These are phyloP conservation scores for Tinea pellionella DNA, from an alignment of 2,888 invertebrate genomes.

Conservation along the genomic window DNA sequence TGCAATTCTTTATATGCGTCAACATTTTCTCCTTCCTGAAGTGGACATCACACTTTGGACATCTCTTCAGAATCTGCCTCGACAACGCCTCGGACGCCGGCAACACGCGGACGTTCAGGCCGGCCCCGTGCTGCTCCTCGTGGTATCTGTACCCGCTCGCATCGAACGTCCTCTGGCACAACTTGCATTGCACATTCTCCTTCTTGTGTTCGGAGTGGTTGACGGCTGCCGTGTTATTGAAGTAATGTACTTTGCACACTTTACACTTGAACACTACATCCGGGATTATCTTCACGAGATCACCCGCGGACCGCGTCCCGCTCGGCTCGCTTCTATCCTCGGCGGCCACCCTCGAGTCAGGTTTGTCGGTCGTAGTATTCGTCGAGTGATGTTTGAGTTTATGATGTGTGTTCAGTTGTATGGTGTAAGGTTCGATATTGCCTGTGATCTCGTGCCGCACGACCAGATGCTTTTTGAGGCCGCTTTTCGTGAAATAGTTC, in stretches of 20 bases:
- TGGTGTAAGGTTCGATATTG: too few relatives aligned
- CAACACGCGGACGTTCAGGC: not conserved
- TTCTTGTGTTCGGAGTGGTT: not conserved
- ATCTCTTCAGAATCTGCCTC: not conserved
- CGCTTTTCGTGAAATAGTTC: too few relatives aligned
- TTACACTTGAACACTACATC: constrained; percentile 3
- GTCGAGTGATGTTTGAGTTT: too few relatives aligned
- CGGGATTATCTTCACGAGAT: not conserved
- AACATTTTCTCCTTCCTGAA: not conserved
- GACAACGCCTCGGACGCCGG: not conserved
- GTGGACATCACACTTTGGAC: not conserved
- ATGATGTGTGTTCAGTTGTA: too few relatives aligned
- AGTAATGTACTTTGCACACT: not conserved
- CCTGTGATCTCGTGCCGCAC: too few relatives aligned
- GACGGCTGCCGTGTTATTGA: not conserved
- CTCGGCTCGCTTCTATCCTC: too few relatives aligned
- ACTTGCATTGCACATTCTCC: not conserved
- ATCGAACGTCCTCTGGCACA: not conserved
- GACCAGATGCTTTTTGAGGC: too few relatives aligned
- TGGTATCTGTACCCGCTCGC: not conserved
- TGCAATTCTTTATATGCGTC: not conserved
- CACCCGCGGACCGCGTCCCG: too few relatives aligned
- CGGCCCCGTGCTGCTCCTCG: not conserved
- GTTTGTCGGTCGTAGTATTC: too few relatives aligned
- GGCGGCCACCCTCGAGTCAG: too few relatives aligned